These are phyloP conservation scores for Cephalophus harveyi DNA, from an alignment of 2,113 vertebrate genomes.

Conservation along the genomic window DNA sequence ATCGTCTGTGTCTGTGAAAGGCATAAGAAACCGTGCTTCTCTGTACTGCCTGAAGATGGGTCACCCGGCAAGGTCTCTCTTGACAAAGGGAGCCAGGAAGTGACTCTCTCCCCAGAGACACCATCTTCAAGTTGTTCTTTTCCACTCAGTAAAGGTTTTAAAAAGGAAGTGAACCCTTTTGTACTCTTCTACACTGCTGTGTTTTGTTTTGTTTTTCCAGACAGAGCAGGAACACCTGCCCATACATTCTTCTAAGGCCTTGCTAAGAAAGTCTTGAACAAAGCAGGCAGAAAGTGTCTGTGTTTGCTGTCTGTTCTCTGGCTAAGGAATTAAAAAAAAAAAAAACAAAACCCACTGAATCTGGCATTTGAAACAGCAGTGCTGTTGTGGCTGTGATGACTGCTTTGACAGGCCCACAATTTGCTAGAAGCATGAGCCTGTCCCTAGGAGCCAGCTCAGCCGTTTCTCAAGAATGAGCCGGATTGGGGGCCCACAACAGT, in stretches of 20 bases:
- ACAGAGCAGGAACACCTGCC: constrained; percentile 18
- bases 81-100: constrained; percentile 81
- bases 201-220: constrained; percentile 2
- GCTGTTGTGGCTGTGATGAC: neutral
- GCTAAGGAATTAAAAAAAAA: constrained; percentile 27
- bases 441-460: neutral
- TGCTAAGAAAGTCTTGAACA: constrained; percentile 55
- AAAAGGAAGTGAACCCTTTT: constrained; percentile 68
- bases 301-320: neutral
- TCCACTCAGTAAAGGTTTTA: constrained; percentile 60
- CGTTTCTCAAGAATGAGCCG: constrained; percentile 4
- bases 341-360: neutral
- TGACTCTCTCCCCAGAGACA: constrained; percentile 64
- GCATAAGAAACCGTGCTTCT: constrained; percentile 61
- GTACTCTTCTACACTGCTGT: neutral
- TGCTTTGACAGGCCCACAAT: neutral
- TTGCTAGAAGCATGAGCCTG: neutral
- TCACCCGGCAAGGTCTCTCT: constrained; percentile 53
- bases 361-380: neutral
- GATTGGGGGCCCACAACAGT: neutral
- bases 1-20: constrained; percentile 54
- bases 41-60: constrained; percentile 26
- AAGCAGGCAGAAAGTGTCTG: neutral
- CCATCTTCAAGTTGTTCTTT: constrained; percentile 66
- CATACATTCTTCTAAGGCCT: neutral